phyloP scores from a whole-genome alignment of 2,797 vertebrate species.

The Pseudotriccus pelzelni region DNA sequence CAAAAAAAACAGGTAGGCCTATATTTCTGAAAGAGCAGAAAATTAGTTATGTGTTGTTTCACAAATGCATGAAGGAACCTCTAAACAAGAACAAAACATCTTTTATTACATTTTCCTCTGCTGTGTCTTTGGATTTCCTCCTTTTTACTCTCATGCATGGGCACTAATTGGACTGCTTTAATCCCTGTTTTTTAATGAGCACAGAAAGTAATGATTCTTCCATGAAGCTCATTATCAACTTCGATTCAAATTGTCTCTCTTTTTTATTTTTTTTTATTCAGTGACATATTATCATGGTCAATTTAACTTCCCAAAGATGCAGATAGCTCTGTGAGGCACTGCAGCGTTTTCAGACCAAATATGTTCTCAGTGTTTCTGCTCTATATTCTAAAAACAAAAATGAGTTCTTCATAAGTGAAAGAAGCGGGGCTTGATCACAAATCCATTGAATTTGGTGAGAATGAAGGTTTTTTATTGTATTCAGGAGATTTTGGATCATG shows the following conservation, averaged over 20 bases:
- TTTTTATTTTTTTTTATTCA: neutral
- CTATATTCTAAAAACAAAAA: slow-evolving; percentile 67
- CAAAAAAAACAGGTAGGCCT: neutral
- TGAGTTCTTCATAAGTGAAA: neutral
- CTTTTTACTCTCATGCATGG: neutral
- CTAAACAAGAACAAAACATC: slow-evolving; percentile 25
- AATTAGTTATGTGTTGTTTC: neutral
- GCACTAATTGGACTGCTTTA: slow-evolving; percentile 42
- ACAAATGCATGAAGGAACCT: neutral
- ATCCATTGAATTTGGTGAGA: neutral
- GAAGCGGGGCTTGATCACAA: neutral
- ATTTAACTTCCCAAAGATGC: slow-evolving; percentile 30
- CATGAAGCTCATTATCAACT: slow-evolving; percentile 40
- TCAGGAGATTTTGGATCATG: neutral
- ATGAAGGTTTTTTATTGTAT: neutral
- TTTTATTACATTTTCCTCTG: slow-evolving; percentile 11
- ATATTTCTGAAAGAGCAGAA: neutral
- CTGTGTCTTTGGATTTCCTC: neutral
- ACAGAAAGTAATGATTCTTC: neutral
- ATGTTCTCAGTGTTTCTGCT: slow-evolving; percentile 49
- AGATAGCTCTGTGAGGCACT: neutral
- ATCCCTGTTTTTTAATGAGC: slow-evolving; percentile 48
- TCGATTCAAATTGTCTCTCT: neutral
- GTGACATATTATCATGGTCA: slow-evolving; percentile 8
- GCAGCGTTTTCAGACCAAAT: neutral